phyloP scores from a whole-genome alignment of 2,888 invertebrate genomes.

The Luperina nickerlii region DNA sequence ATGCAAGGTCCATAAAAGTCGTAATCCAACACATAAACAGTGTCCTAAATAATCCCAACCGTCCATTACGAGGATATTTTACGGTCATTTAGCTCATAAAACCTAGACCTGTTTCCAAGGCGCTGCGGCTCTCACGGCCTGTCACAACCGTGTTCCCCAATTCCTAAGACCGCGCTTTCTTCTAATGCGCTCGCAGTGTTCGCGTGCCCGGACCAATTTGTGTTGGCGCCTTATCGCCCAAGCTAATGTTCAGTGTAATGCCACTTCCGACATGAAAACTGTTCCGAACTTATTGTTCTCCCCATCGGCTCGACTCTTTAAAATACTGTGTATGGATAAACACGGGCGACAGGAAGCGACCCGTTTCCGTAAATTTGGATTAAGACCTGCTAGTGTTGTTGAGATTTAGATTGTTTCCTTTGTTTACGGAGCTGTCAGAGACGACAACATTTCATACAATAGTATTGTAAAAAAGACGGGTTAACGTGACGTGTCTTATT shows the following conservation, averaged over 20 bases:
- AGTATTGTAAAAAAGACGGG: conserved; percentile 19
- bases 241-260: conserved; percentile 88
- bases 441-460: conserved; percentile 25
- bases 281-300: conserved; percentile 82
- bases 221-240: conserved; percentile 86
- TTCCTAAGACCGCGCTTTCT: conserved; percentile 71
- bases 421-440: conserved; percentile 43
- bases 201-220: conserved; percentile 87
- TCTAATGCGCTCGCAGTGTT: conserved; percentile 75
- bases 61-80: conserved; percentile 48
- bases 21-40: conserved; percentile 58
- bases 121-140: conserved; percentile 35
- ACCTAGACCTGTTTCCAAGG: conserved; percentile 45
- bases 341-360: conserved; percentile 71
- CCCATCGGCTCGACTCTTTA: conserved; percentile 72
- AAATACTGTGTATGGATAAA: conserved; percentile 75
- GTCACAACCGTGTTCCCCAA: conserved; percentile 58
- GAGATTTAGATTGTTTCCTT: conserved; percentile 59
- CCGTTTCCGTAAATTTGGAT: conserved; percentile 72
- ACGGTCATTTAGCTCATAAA: conserved; percentile 54
- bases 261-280: conserved; percentile 89
- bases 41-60: conserved; percentile 48
- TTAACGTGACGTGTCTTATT: conserved; percentile 45
- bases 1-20: conserved; percentile 39
- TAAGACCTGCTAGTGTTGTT: conserved; percentile 65